phyloP scores from a whole-genome alignment of 2,113 vertebrate species.

The Probosciger aterrimus region DNA sequence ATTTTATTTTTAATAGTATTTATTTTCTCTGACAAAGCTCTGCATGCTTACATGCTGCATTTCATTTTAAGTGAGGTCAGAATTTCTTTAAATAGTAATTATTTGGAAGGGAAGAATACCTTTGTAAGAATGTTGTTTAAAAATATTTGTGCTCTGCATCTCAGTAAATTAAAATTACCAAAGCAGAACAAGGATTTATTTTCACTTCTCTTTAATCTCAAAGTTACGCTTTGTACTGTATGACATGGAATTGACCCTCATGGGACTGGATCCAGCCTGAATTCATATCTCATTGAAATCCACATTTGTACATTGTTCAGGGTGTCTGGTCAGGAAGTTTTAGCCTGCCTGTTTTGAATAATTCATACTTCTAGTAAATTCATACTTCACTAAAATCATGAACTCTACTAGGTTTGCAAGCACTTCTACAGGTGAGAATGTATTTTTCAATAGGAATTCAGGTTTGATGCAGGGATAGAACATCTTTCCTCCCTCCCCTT shows the following conservation, averaged over 20 bases:
- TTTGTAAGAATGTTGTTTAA: slow-evolving; percentile 27
- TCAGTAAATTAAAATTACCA: background rate
- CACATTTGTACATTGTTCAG: background rate
- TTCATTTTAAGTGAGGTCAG: slow-evolving; percentile 25
- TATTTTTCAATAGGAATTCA: background rate
- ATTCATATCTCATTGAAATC: slow-evolving; percentile 1
- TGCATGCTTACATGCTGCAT: background rate
- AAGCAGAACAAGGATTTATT: slow-evolving; percentile 12
- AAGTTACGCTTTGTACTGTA: background rate
- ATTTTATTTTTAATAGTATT: slow-evolving; percentile 24
- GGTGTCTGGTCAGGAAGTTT: background rate
- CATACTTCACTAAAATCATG: background rate
- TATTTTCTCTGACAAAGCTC: slow-evolving; percentile 32
- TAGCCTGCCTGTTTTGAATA: background rate
- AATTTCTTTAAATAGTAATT: slow-evolving; percentile 49
- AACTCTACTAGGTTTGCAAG: background rate
- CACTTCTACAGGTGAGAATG: background rate
- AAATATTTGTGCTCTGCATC: slow-evolving; percentile 16
- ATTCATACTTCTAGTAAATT: background rate
- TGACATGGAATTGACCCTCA: background rate
- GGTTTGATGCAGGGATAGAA: background rate
- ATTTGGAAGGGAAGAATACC: slow-evolving; percentile 18
- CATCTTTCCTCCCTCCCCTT: background rate
- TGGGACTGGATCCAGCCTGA: background rate
- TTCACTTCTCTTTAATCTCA: slow-evolving; percentile 1